Conservation (phyloP, 1,140 invertebrate species). For the Camponotus floridanus region DNA sequence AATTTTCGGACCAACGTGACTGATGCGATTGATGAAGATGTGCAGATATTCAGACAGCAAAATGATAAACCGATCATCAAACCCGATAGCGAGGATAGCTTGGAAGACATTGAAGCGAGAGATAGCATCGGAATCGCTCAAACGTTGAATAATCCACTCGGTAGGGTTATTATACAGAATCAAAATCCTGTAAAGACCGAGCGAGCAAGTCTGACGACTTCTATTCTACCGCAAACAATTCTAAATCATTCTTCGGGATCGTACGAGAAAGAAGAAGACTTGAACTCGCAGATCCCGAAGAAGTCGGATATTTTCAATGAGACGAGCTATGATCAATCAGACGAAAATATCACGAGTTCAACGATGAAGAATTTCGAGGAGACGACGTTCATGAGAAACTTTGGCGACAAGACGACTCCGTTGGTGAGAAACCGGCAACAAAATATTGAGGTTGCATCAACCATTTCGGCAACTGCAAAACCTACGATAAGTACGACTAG, state of each 20-base stretch:
- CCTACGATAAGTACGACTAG: constrained; percentile 10
- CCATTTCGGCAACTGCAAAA: constrained; percentile 13
- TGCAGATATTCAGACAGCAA: constrained; percentile 7
- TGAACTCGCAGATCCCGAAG: neutral
- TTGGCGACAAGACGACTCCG: constrained; percentile 26
- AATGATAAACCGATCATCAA: constrained; percentile 29
- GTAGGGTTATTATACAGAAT: constrained; percentile 29
- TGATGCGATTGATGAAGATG: constrained; percentile 5
- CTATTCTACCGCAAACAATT: neutral
- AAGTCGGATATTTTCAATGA: constrained; percentile 34
- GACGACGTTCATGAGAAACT: neutral
- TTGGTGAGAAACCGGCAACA: constrained; percentile 15
- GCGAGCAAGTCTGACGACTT: neutral
- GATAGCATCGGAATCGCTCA: constrained; percentile 79
- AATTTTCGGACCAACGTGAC: constrained; percentile 44
- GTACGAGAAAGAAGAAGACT: neutral
- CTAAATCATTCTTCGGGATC: neutral
- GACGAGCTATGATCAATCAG: constrained; percentile 11
- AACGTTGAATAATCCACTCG: constrained; percentile 36
- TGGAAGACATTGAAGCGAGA: constrained; percentile 78
- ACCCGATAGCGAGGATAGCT: constrained; percentile 22
- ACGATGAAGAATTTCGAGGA: neutral
- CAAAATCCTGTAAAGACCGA: constrained; percentile 37
- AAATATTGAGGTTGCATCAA: neutral
- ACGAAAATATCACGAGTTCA: neutral